Evolutionary conservation across 1,140 invertebrate genomes (phyloP).

Genomic region (Pseudomyrmex pallidus): DNA sequence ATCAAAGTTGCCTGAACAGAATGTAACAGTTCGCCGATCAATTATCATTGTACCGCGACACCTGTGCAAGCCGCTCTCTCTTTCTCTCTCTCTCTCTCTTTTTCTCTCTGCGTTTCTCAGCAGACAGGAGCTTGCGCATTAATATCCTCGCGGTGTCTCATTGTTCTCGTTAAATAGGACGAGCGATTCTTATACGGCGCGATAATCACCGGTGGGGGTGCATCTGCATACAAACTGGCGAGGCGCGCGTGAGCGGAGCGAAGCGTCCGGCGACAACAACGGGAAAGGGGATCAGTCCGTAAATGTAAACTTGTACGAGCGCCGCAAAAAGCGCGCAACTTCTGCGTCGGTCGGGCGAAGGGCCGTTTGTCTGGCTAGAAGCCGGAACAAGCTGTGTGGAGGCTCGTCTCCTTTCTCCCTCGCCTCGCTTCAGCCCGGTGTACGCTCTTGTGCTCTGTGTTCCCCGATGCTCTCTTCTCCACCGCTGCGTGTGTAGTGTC

Average conservation of each 20-base stretch:
- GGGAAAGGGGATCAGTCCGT: conserved; percentile 76
- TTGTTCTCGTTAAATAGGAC: conserved; percentile 66
- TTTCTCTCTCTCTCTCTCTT: not conserved
- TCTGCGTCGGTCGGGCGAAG: conserved; percentile 57
- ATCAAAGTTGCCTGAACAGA: not conserved
- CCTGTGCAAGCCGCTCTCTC: conserved; percentile 34
- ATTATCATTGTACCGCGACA: conserved; percentile 64
- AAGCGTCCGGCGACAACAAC: conserved; percentile 69
- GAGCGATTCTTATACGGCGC: conserved; percentile 26
- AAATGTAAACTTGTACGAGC: conserved; percentile 76
- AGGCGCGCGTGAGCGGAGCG: not conserved
- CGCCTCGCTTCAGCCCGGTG: conserved; percentile 41
- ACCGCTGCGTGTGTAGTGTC: conserved; percentile 50
- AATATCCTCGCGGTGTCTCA: conserved; percentile 45
- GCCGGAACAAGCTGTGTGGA: conserved; percentile 60
- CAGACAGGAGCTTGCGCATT: conserved; percentile 43
- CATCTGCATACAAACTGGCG: conserved; percentile 71
- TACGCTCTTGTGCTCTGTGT: conserved; percentile 43
- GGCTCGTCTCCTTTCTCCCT: conserved; percentile 42
- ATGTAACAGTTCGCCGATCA: conserved; percentile 42
- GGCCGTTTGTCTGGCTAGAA: conserved; percentile 71
- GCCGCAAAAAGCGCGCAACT: conserved; percentile 67
- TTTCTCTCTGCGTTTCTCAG: not conserved
- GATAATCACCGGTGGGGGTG: conserved; percentile 63
- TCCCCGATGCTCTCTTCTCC: conserved; percentile 32